Conservation (phyloP, 1,140 invertebrate species). For the Drosophila fuyamai region DNA sequence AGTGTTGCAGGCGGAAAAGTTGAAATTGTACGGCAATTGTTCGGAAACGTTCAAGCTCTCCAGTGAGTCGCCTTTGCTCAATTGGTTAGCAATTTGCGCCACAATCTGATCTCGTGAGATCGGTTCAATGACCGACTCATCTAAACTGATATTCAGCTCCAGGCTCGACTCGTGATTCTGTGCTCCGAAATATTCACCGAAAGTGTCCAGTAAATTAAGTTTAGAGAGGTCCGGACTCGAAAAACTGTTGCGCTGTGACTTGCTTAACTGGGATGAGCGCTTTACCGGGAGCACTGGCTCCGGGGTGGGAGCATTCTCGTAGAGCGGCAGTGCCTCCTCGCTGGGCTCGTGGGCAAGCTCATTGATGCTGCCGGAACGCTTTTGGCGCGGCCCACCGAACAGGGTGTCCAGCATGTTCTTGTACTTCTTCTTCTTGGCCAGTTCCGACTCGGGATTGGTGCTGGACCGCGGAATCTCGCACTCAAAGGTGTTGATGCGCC, state of each 20-base stretch:
- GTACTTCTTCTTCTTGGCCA: constrained; percentile 82
- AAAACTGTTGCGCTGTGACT: constrained; percentile 78
- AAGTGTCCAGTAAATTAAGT: constrained; percentile 72
- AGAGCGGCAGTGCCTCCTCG: constrained; percentile 30
- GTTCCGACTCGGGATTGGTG: constrained; percentile 80
- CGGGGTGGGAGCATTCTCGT: constrained; percentile 62
- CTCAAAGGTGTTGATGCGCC: constrained; percentile 76
- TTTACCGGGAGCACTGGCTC: constrained; percentile 30
- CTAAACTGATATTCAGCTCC: constrained; percentile 70
- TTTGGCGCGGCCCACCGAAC: constrained; percentile 58
- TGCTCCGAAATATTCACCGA: constrained; percentile 47
- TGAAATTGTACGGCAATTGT: constrained; percentile 77
- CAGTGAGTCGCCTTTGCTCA: constrained; percentile 59
- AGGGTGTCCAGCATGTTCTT: constrained; percentile 77
- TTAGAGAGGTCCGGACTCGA: constrained; percentile 82
- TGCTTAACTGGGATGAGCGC: constrained; percentile 36
- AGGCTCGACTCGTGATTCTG: constrained; percentile 42
- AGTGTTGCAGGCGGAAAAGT: constrained; percentile 78
- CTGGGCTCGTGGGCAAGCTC: constrained; percentile 14
- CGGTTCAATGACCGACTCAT: constrained; percentile 63
- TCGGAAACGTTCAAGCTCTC: constrained; percentile 77
- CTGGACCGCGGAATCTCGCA: constrained; percentile 70
- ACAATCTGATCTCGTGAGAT: constrained; percentile 40
- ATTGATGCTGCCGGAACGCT: constrained; percentile 71
- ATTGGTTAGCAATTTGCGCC: constrained; percentile 38